Evolutionary conservation across 1,140 invertebrate species (phyloP).

Genomic region (Papilio glaucus): DNA sequence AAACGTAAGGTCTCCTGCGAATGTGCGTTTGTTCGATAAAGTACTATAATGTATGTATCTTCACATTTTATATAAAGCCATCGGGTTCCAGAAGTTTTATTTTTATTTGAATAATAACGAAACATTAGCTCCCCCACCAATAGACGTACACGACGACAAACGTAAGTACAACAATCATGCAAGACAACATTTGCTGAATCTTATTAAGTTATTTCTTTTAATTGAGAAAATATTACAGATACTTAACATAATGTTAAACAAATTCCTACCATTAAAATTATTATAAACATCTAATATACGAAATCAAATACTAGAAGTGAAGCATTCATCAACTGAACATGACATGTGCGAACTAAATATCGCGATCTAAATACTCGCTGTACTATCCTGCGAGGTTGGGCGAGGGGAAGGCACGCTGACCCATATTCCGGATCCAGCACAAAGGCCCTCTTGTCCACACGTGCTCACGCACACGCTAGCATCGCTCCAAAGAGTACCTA

Average conservation of each 20-base stretch:
- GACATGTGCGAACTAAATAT: constrained; percentile 18
- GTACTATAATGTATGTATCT: too few relatives aligned
- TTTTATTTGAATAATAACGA: too few relatives aligned
- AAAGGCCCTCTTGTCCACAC: constrained; percentile 61
- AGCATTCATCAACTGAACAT: constrained; percentile 21
- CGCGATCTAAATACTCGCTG: constrained; percentile 3
- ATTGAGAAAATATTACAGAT: too few relatives aligned
- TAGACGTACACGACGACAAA: too few relatives aligned
- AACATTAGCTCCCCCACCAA: too few relatives aligned
- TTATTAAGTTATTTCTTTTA: too few relatives aligned
- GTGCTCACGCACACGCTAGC: constrained; percentile 43
- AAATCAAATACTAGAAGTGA: constrained; percentile 16
- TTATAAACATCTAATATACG: not conserved
- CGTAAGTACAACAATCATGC: too few relatives aligned
- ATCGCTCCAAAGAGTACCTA: constrained; percentile 34
- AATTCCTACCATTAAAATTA: not conserved
- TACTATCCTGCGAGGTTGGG: constrained; percentile 51
- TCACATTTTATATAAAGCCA: too few relatives aligned
- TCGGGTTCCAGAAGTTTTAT: too few relatives aligned
- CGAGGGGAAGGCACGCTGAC: constrained; percentile 62
- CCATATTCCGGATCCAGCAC: constrained; percentile 58
- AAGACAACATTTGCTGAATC: too few relatives aligned
- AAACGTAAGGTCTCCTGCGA: too few relatives aligned
- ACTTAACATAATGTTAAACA: not conserved
- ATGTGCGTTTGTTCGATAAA: too few relatives aligned